Evolutionary conservation across 1,140 invertebrate genomes (phyloP).

Genomic region (Panagrolaimus sp.): DNA sequence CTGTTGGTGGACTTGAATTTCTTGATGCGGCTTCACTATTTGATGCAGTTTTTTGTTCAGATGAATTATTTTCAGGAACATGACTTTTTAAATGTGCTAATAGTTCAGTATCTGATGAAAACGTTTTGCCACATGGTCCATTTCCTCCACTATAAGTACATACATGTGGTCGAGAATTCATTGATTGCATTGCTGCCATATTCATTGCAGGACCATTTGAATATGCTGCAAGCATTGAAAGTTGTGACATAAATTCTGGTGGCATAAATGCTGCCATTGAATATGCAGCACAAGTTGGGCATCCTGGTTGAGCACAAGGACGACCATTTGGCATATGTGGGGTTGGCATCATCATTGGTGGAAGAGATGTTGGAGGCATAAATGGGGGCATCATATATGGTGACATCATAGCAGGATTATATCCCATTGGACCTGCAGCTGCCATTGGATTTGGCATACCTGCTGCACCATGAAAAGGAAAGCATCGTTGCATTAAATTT

Average conservation of each 20-base stretch:
- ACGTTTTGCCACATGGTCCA: neutral
- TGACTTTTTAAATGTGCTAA: neutral
- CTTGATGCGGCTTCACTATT: neutral
- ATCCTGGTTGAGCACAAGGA: neutral
- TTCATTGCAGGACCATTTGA: neutral
- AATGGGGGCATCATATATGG: conserved; percentile 6
- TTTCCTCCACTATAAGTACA: neutral
- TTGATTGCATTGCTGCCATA: neutral
- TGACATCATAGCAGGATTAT: neutral
- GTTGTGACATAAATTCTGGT: conserved; percentile 4
- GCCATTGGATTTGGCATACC: conserved; percentile 9
- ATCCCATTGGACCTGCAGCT: neutral
- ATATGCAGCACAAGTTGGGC: neutral
- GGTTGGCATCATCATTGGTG: neutral
- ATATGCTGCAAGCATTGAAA: neutral
- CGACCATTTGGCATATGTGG: conserved; percentile 7
- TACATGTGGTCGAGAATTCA: neutral
- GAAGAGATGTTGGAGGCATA: neutral
- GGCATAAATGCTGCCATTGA: neutral
- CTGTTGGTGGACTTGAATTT: neutral
- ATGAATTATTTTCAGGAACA: neutral
- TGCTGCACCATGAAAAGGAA: neutral
- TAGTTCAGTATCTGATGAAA: neutral
- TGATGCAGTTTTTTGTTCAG: neutral
- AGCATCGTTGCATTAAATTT: neutral